Conservation (phyloP, 2,797 vertebrate genomes). For the Pristis pectinata region DNA sequence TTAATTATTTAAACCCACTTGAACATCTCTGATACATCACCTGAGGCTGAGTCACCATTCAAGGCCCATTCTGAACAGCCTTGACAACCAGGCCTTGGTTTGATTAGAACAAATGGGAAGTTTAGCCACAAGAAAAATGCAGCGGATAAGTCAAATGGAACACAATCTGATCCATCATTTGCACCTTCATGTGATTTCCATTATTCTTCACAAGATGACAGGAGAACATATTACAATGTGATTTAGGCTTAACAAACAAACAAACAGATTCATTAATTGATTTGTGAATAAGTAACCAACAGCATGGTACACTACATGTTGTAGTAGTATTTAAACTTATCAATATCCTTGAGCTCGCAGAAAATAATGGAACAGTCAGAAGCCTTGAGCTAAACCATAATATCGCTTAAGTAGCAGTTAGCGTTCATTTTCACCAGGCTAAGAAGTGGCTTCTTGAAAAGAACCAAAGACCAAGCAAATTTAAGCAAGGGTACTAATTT, state of each 20-base stretch:
- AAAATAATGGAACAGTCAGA: neutral
- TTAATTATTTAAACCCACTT: too few species aligned
- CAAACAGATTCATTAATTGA: neutral
- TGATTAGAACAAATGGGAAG: too few species aligned
- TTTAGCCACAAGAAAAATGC: too few species aligned
- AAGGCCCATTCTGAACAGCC: too few species aligned
- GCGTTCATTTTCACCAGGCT: neutral
- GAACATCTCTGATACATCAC: too few species aligned
- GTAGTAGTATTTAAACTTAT: neutral
- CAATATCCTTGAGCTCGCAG: neutral
- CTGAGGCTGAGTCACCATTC: too few species aligned
- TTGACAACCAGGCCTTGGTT: too few species aligned
- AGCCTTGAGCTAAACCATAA: neutral
- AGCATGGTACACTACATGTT: neutral
- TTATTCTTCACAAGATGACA: neutral
- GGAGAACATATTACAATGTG: neutral
- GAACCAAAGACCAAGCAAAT: neutral
- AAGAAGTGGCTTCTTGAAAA: neutral
- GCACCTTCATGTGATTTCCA: neutral
- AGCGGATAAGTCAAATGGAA: too few species aligned
- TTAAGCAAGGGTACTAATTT: neutral
- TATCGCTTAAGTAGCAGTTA: neutral
- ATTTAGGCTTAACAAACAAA: neutral
- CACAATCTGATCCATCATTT: neutral
- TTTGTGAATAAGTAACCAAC: neutral